phyloP scores from a whole-genome alignment of 2,888 invertebrate genomes.

The Brachypalpus laphriformis region DNA sequence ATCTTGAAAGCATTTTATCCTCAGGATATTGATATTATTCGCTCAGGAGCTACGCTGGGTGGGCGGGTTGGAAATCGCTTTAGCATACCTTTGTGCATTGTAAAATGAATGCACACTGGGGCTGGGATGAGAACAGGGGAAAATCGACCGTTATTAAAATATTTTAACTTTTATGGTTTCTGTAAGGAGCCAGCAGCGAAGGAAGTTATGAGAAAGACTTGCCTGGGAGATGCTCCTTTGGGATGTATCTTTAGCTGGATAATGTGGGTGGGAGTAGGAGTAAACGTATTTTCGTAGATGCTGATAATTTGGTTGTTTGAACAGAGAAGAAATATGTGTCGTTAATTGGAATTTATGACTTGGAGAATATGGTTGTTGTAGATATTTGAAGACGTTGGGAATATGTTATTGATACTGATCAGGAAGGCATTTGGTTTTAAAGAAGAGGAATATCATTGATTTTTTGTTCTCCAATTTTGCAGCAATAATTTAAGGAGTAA shows the following conservation, averaged over 20 bases:
- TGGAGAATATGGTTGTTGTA: conserved; percentile 44
- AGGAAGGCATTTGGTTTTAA: conserved; percentile 23
- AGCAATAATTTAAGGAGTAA: too few species aligned
- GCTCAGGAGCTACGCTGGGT: conserved; percentile 35
- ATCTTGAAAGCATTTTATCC: conserved; percentile 71
- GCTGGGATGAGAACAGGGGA: conserved; percentile 1
- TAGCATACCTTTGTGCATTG: conserved; percentile 82
- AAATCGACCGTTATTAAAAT: conserved; percentile 73
- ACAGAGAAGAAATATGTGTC: conserved; percentile 60
- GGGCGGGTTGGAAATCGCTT: conserved; percentile 74
- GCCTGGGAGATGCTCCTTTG: conserved; percentile 28
- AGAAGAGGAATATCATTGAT: not conserved
- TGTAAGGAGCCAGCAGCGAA: conserved; percentile 37
- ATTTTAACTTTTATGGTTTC: conserved; percentile 73
- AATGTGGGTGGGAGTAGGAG: not conserved
- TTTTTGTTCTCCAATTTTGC: too few species aligned
- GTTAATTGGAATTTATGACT: conserved; percentile 71
- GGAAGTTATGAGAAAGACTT: conserved; percentile 9
- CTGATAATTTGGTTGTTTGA: conserved; percentile 39
- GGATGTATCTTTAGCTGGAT: conserved; percentile 39
- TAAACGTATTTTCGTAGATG: conserved; percentile 42
- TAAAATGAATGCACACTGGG: conserved; percentile 79
- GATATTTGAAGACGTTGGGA: conserved; percentile 10
- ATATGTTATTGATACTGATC: conserved; percentile 40
- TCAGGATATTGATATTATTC: conserved; percentile 73